Base-by-base conservation (phyloP, 2,888 invertebrate species). In the Cremastinae sp. region DNA sequence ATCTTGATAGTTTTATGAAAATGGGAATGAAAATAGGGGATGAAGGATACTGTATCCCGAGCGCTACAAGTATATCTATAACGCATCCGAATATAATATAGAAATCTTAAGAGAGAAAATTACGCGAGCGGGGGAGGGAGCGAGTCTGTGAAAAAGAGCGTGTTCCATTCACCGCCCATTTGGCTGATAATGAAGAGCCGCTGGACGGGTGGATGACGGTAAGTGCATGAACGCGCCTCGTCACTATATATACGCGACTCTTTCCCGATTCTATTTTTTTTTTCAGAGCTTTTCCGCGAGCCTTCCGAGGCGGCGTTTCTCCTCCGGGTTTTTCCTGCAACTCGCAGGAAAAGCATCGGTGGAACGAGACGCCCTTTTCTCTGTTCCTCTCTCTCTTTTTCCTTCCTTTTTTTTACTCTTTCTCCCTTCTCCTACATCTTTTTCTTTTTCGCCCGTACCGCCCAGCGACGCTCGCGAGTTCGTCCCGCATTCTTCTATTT, bases 401-500 rank as follows among this genome's bases (percentile, higher is more conserved):
- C 58, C 38, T 28, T 54, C 65, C 59, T 51, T 34, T 53, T 54
- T 53, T 49, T 74, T 75, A 49, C 45, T 20, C 20, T 22, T 36
- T n/a, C 56, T 56, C 54, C 28, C 58, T 47, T 59, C 61, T 59
- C 45, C 34, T 53, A 51, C 47, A 45, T 74, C 76, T 49, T 36
- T 20, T 14, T 22, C 43, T n/a, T 56, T 56, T 54, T 28, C 58
- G 47, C 62, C 51, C 66, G 73, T 47, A 65, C 66, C 69, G 49
- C 64, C 70, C 49, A 70, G 68, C 59, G 65, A 70, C 34, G 70
- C 65, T 54, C 49, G 51, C 72, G 53, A 62, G 68, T 76, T 77
- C 82, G 79, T 72, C 61, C 83, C 85, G 84, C 88, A 88, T 89
- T 89, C 88, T 89, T 89, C 89, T 89, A 89, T 89, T 89, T 89